Conservation (phyloP, 2,797 vertebrate species). For the Taeniopygia guttata region DNA sequence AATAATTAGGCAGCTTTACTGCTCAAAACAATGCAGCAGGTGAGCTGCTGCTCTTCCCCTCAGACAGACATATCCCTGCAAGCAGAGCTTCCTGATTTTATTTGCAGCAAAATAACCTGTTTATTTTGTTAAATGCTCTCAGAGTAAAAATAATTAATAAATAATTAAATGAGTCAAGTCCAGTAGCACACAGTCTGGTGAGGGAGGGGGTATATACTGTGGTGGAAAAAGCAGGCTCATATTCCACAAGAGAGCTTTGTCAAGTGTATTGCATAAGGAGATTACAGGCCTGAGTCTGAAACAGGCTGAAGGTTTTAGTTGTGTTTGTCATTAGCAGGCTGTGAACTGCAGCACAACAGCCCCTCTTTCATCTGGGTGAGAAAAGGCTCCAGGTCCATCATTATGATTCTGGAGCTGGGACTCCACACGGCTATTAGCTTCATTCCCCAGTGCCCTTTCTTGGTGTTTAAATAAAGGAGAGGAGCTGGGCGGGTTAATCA, state of each 20-base stretch:
- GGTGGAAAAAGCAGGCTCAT: slow-evolving; percentile 32
- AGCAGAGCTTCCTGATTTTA: neutral
- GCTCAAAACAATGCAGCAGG: slow-evolving; percentile 14
- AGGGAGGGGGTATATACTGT: neutral
- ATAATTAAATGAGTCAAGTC: neutral
- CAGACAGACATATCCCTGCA: neutral
- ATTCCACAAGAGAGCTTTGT: slow-evolving; percentile 52
- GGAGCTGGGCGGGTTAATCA: neutral
- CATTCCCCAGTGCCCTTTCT: neutral
- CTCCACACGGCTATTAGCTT: neutral
- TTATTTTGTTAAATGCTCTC: neutral
- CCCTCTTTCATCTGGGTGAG: neutral
- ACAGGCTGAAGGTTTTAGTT: slow-evolving; percentile 22
- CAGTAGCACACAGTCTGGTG: neutral
- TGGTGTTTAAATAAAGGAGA: neutral
- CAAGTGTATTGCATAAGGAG: slow-evolving; percentile 44
- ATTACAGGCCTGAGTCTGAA: slow-evolving; percentile 36
- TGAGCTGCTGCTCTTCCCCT: slow-evolving; percentile 3
- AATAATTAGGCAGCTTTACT: slow-evolving; percentile 12
- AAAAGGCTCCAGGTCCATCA: neutral
- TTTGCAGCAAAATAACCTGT: neutral
- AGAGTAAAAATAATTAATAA: neutral
- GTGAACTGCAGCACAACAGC: slow-evolving; percentile 10
- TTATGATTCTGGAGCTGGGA: neutral
- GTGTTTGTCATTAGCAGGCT: slow-evolving; percentile 13